Base-by-base conservation (phyloP, 1,140 invertebrate species). In the Paraescarpia echinospica region DNA sequence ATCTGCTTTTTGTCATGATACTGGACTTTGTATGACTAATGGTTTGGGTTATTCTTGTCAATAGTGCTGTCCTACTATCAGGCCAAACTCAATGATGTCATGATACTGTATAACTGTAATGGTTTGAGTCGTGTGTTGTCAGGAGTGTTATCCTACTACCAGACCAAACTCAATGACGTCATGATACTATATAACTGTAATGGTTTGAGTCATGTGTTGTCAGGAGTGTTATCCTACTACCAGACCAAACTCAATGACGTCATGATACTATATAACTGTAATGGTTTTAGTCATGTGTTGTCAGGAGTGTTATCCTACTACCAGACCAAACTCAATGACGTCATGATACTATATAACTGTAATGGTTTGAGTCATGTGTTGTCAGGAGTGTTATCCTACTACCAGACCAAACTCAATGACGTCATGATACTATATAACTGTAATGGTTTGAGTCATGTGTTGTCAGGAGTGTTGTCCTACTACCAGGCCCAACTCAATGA, bases 351-450 rank as follows among this genome's bases (percentile, higher is more conserved):
- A 27, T 96, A 98, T 99, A 95, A 98, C 14, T 77, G 8, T 77
- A 22, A 98, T 18, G 98, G 99, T 95, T 96, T 99, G 33, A 98
- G 98, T 91, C 98, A 99, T 95, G 98, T 99, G 94, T 98, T 99
- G 33, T 33, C 91, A 35, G 93, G 93, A 1, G 91, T 93, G 31
- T 59, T 93, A 2, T 90, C 35, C 18, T 93, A 93, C 59, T 93
- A 59, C 41, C 41, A 92, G 41, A 34, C 41, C 27, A 34, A 93
- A 41, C 77, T 93, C 92, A 89, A 33, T 51, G 93, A 93, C 33
- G 92, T 93, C 18, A 51, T 93, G 35, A 91, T 33, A 98, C 98
- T 96, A 99, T 99, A 96, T 98, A 98, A 0, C n/a, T 41, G 18
- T 91, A 1, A 48, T 59, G 59, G 91, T 41, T 41, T 41, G 41